Base-by-base conservation (phyloP, 1,140 invertebrate genomes). In the Bactericera cockerelli region DNA sequence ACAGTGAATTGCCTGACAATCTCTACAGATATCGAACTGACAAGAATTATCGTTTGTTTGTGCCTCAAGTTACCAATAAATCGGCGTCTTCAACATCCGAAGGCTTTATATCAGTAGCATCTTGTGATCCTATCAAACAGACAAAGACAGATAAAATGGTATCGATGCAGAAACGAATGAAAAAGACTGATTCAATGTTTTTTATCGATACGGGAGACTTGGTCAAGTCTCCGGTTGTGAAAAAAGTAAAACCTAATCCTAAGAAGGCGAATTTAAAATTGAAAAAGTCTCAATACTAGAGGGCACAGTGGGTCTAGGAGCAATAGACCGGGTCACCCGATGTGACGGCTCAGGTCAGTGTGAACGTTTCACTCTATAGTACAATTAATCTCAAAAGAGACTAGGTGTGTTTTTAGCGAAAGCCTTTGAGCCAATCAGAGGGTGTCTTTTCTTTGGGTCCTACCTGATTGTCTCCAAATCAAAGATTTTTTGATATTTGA, bases 231-330 rank as follows among this genome's bases (percentile, higher is more conserved):
- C 42, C 42, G n/a, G 42, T 49, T 19, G 42, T 49, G 42, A 49
- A 49, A 16, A 49, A 49, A 49, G n/a, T 49, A 6, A 49, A 49
- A 49, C 42, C n/a, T 49, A 49, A 49, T 49, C 42, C 42, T 10
- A 16, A 49, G 19, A 16, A 16, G 8, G 42, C 19, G 42, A 49
- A 49, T 6, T 4, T 4, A 4, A 31, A 31, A 31, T 31, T 31
- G 13, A 31, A n/a, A n/a, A n/a, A n/a, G n/a, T n/a, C n/a, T n/a
- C n/a, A n/a, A n/a, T n/a, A n/a, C n/a, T n/a, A n/a, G n/a, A n/a
- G n/a, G n/a, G n/a, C n/a, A n/a, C n/a, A n/a, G n/a, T n/a, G n/a
- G n/a, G n/a, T n/a, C n/a, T n/a, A n/a, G n/a, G n/a, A n/a, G n/a
- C n/a, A n/a, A n/a, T n/a, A n/a, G n/a, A n/a, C n/a, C n/a, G n/a